Evolutionary conservation across 2,113 vertebrate genomes (phyloP).

Genomic region (Cercopithecus mona): DNA sequence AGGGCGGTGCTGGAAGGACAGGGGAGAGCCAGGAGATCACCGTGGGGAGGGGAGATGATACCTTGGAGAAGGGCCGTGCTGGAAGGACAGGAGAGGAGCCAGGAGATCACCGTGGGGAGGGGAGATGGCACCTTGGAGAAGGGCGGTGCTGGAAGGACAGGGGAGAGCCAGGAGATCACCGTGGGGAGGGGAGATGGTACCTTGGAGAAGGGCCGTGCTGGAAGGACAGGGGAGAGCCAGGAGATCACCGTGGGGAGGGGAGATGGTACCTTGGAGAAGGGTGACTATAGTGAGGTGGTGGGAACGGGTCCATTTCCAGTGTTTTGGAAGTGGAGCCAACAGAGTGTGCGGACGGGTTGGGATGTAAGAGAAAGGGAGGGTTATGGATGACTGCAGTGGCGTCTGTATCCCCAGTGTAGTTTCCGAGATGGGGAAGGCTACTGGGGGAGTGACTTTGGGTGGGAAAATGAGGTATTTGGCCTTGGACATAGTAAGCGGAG

Average conservation of each 20-base stretch:
- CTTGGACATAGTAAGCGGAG: background rate
- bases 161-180: background rate
- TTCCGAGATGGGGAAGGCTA: background rate
- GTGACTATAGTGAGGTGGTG: background rate
- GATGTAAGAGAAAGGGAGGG: background rate
- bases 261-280: background rate
- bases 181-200: background rate
- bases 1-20: background rate
- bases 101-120: background rate
- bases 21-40: background rate
- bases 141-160: background rate
- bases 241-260: background rate
- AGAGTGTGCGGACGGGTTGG: background rate
- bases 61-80: background rate
- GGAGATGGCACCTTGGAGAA: background rate
- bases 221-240: background rate
- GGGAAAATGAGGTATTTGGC: background rate
- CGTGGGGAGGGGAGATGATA: background rate
- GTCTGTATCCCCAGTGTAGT: background rate
- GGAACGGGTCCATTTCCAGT: background rate
- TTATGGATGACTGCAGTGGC: background rate
- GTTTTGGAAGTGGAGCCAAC: background rate
- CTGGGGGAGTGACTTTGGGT: background rate
- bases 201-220: background rate
- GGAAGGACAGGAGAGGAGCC: background rate